phyloP scores from a whole-genome alignment of 2,797 vertebrate genomes.

The Hozukius guyotensis region DNA sequence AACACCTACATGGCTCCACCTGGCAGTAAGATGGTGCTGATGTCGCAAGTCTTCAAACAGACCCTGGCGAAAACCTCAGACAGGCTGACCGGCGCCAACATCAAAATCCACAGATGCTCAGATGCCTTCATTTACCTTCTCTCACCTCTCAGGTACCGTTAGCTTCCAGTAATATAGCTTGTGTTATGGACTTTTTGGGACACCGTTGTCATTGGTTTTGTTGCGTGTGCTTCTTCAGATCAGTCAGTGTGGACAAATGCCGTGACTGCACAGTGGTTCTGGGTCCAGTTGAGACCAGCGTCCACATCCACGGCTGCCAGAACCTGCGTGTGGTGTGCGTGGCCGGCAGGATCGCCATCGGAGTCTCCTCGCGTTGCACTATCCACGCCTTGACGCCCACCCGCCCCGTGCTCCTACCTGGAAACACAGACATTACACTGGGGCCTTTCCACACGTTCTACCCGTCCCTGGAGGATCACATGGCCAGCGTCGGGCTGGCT shows the following conservation, averaged over 20 bases:
- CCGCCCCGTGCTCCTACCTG: conserved; percentile 89
- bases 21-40: conserved; percentile 89
- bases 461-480: conserved; percentile 95
- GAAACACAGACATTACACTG: conserved; percentile 88
- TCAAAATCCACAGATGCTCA: conserved; percentile 92
- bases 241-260: conserved; percentile 94
- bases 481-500: conserved; percentile 93
- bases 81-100: conserved; percentile 88
- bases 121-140: conserved; percentile 97
- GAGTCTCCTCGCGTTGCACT: conserved; percentile 84
- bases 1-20: conserved; percentile 86
- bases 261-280: conserved; percentile 91
- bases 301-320: conserved; percentile 93
- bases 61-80: conserved; percentile 95
- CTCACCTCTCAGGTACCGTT: conserved; percentile 90
- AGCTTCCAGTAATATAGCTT: no score
- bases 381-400: conserved; percentile 90
- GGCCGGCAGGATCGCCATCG: conserved; percentile 85
- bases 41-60: conserved; percentile 95
- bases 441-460: conserved; percentile 96
- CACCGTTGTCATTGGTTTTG: background rate
- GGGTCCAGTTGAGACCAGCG: conserved; percentile 89
- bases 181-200: background rate
- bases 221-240: conserved; percentile 76
- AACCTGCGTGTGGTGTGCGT: conserved; percentile 87